Conservation (phyloP, 2,797 vertebrate genomes). For the Hapalemur alaotrensis region DNA sequence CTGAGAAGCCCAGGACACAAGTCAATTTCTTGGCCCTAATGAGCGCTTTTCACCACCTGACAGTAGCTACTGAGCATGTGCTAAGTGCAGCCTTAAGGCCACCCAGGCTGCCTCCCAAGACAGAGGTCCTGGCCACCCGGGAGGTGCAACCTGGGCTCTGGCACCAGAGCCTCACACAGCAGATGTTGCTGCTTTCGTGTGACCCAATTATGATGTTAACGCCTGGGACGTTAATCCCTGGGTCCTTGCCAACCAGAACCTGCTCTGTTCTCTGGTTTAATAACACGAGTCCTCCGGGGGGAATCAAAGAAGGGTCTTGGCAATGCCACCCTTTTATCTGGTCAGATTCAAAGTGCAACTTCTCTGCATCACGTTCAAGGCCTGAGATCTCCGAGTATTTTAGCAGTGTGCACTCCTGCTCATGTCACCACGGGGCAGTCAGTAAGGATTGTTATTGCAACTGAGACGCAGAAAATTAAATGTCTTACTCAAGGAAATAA, state of each 20-base stretch:
- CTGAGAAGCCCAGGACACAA: slow-evolving; percentile 2
- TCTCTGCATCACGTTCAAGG: not conserved
- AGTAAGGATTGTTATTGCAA: not conserved
- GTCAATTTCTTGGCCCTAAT: slow-evolving; percentile 44
- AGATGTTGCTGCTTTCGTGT: slow-evolving; percentile 34
- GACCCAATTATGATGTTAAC: slow-evolving; percentile 44
- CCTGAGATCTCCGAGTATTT: not conserved
- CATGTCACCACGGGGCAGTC: not conserved
- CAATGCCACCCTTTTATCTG: not conserved
- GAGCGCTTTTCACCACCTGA: slow-evolving; percentile 42
- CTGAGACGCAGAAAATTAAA: slow-evolving; percentile 43
- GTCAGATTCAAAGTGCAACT: not conserved
- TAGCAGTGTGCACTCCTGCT: not conserved
- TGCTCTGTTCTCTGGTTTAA: not conserved
- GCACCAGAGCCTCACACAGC: not conserved
- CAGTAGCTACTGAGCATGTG: not conserved
- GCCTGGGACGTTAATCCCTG: slow-evolving; percentile 50
- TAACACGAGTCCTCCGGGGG: not conserved
- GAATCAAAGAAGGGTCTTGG: not conserved
- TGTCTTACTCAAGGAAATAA: slow-evolving; percentile 62
- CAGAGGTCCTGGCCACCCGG: not conserved
- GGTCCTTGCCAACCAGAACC: slow-evolving; percentile 19
- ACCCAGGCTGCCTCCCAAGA: slow-evolving; percentile 20
- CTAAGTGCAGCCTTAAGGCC: slow-evolving; percentile 20
- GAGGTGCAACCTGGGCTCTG: not conserved